These are phyloP conservation scores for Sinotaia quadrata DNA, from an alignment of 2,888 invertebrate species.

Conservation along the genomic window DNA sequence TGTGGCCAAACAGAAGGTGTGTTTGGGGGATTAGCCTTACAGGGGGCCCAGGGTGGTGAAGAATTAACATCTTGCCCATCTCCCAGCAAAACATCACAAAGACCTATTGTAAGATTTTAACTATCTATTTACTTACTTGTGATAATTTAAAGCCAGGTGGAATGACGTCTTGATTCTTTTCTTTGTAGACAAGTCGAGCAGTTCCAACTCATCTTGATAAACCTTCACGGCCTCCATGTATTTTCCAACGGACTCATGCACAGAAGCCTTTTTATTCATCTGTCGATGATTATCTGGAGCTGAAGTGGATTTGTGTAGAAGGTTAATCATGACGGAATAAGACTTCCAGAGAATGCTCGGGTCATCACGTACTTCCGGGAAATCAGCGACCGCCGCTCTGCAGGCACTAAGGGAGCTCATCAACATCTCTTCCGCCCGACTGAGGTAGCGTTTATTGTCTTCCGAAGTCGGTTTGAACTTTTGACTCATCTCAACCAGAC, in stretches of 20 bases:
- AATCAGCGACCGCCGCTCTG: neutral
- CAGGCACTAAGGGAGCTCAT: conserved; percentile 1
- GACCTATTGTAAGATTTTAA: no score
- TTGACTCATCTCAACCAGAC: neutral
- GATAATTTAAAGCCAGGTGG: no score
- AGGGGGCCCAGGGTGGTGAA: no score
- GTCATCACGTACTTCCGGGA: conserved; percentile 1
- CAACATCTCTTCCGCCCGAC: conserved; percentile 16
- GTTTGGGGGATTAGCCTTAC: no score
- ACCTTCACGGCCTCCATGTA: conserved; percentile 4
- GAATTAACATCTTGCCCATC: no score
- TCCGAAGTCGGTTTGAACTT: no score
- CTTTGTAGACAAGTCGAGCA: no score
- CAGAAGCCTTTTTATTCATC: conserved; percentile 1
- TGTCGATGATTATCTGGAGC: neutral
- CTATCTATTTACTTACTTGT: no score
- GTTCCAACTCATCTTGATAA: conserved; percentile 2
- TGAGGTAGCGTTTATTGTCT: no score
- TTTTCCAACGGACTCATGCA: conserved; percentile 5
- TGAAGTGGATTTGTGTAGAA: neutral
- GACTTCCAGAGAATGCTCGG: neutral
- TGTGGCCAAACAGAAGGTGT: no score
- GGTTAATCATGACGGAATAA: neutral
- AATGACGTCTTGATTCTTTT: no score
- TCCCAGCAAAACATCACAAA: no score